These are phyloP conservation scores for Meandrusa payeni DNA, from an alignment of 2,888 invertebrate species.

Conservation along the genomic window DNA sequence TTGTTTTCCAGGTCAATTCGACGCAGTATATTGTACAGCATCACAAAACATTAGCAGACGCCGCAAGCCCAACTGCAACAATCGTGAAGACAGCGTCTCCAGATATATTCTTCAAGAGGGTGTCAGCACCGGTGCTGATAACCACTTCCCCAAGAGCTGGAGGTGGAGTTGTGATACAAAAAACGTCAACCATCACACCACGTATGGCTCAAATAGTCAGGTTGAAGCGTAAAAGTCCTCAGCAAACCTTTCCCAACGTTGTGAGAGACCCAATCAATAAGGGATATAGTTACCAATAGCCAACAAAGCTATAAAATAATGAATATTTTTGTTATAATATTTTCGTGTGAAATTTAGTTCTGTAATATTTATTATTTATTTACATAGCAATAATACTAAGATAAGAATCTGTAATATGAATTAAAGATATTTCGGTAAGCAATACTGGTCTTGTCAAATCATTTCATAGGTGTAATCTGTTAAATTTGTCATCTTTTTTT, in stretches of 20 bases:
- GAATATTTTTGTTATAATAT: conserved; percentile 1
- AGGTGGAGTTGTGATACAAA: conserved; percentile 2
- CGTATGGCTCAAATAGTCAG: conserved; percentile 3
- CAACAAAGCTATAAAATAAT: neutral
- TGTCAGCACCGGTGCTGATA: conserved; percentile 4
- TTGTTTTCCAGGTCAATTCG: too few species aligned
- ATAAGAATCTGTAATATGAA: too few species aligned
- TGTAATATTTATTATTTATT: conserved; percentile 5
- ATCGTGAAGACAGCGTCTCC: conserved; percentile 7
- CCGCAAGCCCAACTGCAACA: neutral
- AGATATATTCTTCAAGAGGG: neutral
- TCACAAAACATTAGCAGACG: neutral
- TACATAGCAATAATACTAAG: too few species aligned
- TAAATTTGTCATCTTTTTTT: too few species aligned
- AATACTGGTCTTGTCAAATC: too few species aligned
- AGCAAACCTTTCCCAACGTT: neutral
- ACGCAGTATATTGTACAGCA: conserved; percentile 4
- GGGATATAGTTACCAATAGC: too few species aligned
- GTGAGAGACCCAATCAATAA: neutral
- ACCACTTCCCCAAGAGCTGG: conserved; percentile 8
- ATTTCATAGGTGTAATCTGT: too few species aligned
- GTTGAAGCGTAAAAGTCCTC: conserved; percentile 1
- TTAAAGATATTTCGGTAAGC: too few species aligned
- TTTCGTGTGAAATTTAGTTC: neutral
- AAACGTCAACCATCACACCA: neutral